Base-by-base conservation (phyloP, 2,888 invertebrate genomes). In the Thumatha senex region DNA sequence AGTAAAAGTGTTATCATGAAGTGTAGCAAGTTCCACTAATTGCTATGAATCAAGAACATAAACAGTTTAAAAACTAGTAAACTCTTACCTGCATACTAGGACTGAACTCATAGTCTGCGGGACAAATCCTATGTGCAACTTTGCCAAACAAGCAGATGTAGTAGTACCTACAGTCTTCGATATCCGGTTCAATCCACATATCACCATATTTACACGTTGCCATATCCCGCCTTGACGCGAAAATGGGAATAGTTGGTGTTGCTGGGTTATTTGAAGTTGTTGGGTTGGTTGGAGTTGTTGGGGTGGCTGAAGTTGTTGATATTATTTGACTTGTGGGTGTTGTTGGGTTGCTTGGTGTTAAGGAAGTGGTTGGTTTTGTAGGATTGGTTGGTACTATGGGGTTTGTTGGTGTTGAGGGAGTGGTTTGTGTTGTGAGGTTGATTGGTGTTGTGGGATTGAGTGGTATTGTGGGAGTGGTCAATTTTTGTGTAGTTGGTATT, bases 81-180 rank as follows among this genome's bases (percentile, higher is more conserved):
- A 24, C 5, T 24, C 18, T 24, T 24, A 24, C 18, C 18, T 24
- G 18, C 3, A 4, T 24, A 24, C 18, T 12, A 9, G 24, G 10
- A 11, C 29, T 56, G 8, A 54, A 65, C 7, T 33, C 40, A 3
- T 36, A 55, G 2, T 39, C 31, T 0, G 24, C 42, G 7, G 53
- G 55, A 29, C 65, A 63, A 1, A 10, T 11, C 1, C 10, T 4
- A 4, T 9, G 36, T 0, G 29, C 11, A 0, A 30, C 8, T 0
- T 7, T 35, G 0, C 61, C 61, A 0, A 44, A 51, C 31, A 36
- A 31, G 36, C 63, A 63, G 0, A 55, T 2, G 8, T 51, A 57
- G 11, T 64, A 63, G 11, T 14, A 29, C 0, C 2, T 42, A 11
- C 65, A 64, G 7, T 57, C 47, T 14, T 18, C 13, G 0, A 14